Conservation (phyloP, 2,888 invertebrate species). For the Ectemnius cavifrons region DNA sequence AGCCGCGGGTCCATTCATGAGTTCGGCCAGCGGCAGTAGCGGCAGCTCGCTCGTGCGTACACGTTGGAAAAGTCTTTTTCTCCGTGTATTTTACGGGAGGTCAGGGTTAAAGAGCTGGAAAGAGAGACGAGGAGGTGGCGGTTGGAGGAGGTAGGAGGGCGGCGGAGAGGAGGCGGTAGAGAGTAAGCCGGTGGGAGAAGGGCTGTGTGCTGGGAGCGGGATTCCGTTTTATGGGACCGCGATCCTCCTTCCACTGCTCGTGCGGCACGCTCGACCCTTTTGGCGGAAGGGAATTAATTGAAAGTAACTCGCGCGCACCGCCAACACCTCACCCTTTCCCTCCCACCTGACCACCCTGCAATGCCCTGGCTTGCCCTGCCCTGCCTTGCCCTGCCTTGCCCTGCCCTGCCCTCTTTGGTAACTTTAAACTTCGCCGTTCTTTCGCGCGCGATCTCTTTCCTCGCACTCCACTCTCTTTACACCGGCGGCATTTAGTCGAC, state of each 20-base stretch:
- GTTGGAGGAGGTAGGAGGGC: neutral
- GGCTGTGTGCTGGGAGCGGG: conserved; percentile 35
- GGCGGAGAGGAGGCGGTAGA: conserved; percentile 1
- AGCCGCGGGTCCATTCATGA: conserved; percentile 71
- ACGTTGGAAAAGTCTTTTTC: conserved; percentile 73
- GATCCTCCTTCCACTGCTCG: conserved; percentile 36
- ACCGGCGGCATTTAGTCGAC: no score
- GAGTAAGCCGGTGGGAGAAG: neutral
- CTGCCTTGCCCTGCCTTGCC: neutral
- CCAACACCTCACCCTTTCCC: conserved; percentile 25
- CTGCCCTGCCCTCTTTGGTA: no score
- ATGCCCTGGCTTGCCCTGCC: neutral
- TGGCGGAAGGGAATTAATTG: conserved; percentile 44
- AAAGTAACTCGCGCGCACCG: conserved; percentile 29
- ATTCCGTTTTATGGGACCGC: conserved; percentile 57
- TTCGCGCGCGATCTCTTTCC: neutral
- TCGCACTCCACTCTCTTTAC: no score
- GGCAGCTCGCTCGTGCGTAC: conserved; percentile 68
- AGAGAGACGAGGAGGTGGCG: conserved; percentile 39
- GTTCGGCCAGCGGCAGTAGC: conserved; percentile 63
- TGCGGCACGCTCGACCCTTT: conserved; percentile 39
- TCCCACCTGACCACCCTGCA: neutral
- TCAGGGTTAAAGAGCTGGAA: conserved; percentile 73
- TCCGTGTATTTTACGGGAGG: conserved; percentile 71
- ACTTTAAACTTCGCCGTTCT: no score